Evolutionary conservation across 2,113 vertebrate species (phyloP), one percentile per base, ranked within the genome.

Genomic region (Tenrec ecaudatus): DNA sequence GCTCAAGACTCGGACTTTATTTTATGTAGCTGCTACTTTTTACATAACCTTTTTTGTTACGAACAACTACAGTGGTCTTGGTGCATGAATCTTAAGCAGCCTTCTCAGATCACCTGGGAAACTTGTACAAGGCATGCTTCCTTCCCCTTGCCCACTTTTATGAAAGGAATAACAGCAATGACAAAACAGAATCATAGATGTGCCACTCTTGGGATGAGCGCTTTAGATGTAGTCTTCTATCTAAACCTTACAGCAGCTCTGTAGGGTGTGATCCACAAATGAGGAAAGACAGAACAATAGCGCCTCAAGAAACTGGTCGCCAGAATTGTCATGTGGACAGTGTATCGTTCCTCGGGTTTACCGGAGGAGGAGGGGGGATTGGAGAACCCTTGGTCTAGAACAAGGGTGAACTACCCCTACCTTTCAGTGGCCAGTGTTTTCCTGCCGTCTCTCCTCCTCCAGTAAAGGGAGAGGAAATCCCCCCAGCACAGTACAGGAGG

Each of bases 261-360:
- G 8, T 1, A 64, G 25, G 16, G 36, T 64, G 12, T 83, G 73
- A 85, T 36, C 29, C 57, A 85, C 11, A 73, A 43, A 60, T 4
- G 9, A 71, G 22, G 20, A 85, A 86, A 69, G 38, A 84, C 76
- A 36, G 78, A 80, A 77, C 88, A 81, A 89, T 80, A 53, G 75
- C 85, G 31, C 69, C 7, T 91, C 25, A 86, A 95, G 80, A 86
- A 82, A 88, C 53, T 40, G 6, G 15, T 53, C 90, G 66, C 47
- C 58, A 80, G 17, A 80, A 19, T 58, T 86, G 27, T 90, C 78
- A 31, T 78, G 43, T 23, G 33, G 36, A 25, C 6, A 31, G 2
- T 38, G 5, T 69, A 38, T 40, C 36, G 71, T 15, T 31, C 76
- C 64, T 25, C 40, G 68, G 57, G 69, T 71, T 60, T 68, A 23